phyloP scores from a whole-genome alignment of 2,888 invertebrate species.

The Cinara cedri region DNA sequence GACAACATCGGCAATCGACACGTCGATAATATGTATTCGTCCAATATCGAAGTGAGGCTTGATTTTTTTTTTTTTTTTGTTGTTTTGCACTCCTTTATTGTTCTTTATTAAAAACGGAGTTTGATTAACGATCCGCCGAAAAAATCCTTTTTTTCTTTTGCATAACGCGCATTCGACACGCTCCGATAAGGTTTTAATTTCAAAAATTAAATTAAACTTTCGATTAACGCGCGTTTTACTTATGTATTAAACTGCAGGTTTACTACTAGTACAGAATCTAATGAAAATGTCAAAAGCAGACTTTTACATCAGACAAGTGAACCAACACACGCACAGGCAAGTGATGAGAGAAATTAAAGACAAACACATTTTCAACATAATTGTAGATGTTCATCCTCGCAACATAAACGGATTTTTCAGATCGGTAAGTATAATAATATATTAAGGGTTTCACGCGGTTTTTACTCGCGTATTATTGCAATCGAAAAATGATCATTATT shows the following conservation, averaged over 20 bases:
- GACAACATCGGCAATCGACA: too few relatives aligned
- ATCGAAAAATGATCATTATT: too few relatives aligned
- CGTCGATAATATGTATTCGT: too few relatives aligned
- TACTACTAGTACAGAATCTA: constrained; percentile 84
- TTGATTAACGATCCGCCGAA: constrained; percentile 40
- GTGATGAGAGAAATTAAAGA: constrained; percentile 83
- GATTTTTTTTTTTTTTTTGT: too few relatives aligned
- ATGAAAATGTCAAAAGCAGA: constrained; percentile 74
- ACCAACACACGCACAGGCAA: constrained; percentile 73
- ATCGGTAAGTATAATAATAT: constrained; percentile 73
- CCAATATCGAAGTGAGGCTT: too few relatives aligned
- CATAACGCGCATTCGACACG: neutral
- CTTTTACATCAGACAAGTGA: constrained; percentile 76
- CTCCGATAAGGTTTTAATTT: neutral
- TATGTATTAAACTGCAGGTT: constrained; percentile 67
- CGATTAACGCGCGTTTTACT: constrained; percentile 30
- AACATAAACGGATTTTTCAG: constrained; percentile 82
- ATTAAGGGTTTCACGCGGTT: too few relatives aligned
- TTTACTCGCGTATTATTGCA: too few relatives aligned
- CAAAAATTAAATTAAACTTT: neutral
- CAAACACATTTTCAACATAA: constrained; percentile 84
- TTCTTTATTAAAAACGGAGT: constrained; percentile 44
- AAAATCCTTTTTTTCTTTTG: neutral
- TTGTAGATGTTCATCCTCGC: constrained; percentile 85
- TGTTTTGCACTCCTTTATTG: neutral